These are phyloP conservation scores for Blastobasis adustella DNA, from an alignment of 2,888 invertebrate species.

Conservation along the genomic window DNA sequence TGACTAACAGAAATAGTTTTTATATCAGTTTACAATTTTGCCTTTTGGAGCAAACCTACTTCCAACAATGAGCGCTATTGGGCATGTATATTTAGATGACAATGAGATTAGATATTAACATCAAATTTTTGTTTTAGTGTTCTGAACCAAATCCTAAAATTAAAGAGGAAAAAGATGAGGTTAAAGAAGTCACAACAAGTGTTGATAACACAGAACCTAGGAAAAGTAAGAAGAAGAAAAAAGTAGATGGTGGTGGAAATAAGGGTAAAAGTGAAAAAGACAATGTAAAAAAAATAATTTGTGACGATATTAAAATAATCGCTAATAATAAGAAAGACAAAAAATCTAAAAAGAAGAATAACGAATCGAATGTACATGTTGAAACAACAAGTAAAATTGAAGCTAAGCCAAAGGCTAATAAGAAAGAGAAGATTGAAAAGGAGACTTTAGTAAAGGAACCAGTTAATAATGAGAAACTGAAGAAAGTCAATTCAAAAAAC, in stretches of 20 bases:
- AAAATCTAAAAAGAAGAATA: neutral
- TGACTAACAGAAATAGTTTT: no score
- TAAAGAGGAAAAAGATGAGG: conserved; percentile 6
- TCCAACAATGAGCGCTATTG: no score
- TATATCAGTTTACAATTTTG: no score
- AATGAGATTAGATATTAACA: no score
- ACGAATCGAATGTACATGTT: neutral
- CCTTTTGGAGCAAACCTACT: no score
- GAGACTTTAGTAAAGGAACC: conserved; percentile 9
- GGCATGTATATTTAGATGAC: no score
- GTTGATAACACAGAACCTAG: no score
- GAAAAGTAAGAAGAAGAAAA: conserved; percentile 4
- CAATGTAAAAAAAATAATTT: neutral
- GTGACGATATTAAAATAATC: conserved; percentile 7
- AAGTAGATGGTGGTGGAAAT: conserved; percentile 14
- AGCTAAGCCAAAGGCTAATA: conserved; percentile 5
- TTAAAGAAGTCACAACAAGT: conserved; percentile 3
- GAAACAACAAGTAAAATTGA: conserved; percentile 1
- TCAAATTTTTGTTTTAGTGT: no score
- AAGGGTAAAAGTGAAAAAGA: conserved; percentile 17
- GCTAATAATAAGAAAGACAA: conserved; percentile 8
- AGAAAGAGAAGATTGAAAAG: conserved; percentile 6
- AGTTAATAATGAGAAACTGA: conserved; percentile 33
- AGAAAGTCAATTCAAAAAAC: conserved; percentile 32
- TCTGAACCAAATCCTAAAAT: neutral